Percentiles rank a stretch among this genome's conserved stretches.
Evolutionary conservation across 2,113 vertebrate species (phyloP).

Genomic region (Nyctereutes procyonoides): DNA sequence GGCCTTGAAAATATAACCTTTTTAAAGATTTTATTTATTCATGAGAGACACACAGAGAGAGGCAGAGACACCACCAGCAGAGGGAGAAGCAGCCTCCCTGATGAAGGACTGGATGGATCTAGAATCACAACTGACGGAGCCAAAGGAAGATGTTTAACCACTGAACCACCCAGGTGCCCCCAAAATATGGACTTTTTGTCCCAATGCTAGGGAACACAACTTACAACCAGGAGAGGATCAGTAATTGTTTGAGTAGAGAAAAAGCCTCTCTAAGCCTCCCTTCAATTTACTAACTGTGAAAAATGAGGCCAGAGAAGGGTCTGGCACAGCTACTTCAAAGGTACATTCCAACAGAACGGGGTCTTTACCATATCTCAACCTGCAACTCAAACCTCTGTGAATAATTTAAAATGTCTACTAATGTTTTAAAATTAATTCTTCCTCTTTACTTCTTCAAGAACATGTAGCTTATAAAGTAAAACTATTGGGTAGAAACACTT

Average conservation of each 20-base stretch:
- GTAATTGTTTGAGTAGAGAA: background rate
- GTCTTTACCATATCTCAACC: background rate
- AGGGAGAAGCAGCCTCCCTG: too few relatives aligned
- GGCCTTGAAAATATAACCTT: too few relatives aligned
- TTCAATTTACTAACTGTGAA: background rate
- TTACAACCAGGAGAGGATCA: background rate
- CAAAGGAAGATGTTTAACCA: too few relatives aligned
- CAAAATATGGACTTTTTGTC: background rate
- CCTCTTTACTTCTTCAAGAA: background rate
- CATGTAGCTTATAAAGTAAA: background rate
- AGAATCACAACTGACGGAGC: too few relatives aligned
- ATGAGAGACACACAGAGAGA: too few relatives aligned
- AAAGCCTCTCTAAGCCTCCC: background rate
- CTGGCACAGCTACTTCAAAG: background rate
- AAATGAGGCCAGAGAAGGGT: background rate
- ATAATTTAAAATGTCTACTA: background rate
- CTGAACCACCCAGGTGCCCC: too few relatives aligned
- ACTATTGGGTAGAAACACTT: background rate
- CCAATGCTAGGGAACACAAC: background rate
- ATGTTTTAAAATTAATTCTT: background rate
- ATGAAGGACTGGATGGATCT: too few relatives aligned
- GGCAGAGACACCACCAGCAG: too few relatives aligned
- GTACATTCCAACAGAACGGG: background rate
- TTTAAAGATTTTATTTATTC: too few relatives aligned
- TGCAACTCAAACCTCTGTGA: background rate